Percentiles rank a stretch among this genome's conserved stretches.
These are phyloP conservation scores for Periophthalmus modestus DNA, from an alignment of 2,113 vertebrate genomes.

Conservation along the genomic window DNA sequence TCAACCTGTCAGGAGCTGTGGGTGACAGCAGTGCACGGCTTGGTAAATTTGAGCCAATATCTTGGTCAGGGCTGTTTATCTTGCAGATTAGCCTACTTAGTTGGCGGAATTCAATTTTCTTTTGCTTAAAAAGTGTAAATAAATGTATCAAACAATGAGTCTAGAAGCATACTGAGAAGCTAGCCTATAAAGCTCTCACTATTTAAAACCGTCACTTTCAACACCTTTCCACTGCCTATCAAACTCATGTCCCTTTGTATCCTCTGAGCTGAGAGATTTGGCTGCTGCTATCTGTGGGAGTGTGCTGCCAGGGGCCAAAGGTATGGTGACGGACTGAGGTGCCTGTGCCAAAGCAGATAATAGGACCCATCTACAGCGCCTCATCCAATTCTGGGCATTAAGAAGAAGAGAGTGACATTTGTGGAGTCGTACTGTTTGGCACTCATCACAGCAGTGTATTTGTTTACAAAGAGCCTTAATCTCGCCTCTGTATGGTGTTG, in stretches of 20 bases:
- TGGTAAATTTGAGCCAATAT: too few relatives aligned
- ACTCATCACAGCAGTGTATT: not conserved
- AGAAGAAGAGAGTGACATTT: not conserved
- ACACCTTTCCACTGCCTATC: not conserved
- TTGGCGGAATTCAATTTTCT: too few relatives aligned
- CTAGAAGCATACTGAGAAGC: not conserved
- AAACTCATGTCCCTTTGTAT: slow-evolving; percentile 6
- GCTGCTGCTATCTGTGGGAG: slow-evolving; percentile 27
- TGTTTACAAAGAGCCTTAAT: not conserved
- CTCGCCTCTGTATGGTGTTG: not conserved
- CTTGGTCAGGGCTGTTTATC: too few relatives aligned
- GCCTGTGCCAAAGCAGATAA: slow-evolving; percentile 43
- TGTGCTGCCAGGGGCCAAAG: slow-evolving; percentile 34
- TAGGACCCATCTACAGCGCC: slow-evolving; percentile 32
- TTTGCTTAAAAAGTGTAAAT: not conserved
- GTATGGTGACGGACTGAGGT: slow-evolving; percentile 31
- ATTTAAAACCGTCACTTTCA: not conserved
- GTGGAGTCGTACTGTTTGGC: not conserved
- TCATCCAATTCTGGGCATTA: slow-evolving; percentile 12
- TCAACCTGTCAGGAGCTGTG: too few relatives aligned
- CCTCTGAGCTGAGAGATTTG: slow-evolving; percentile 32
- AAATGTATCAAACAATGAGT: not conserved
- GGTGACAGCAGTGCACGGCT: too few relatives aligned
- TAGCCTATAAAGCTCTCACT: not conserved
- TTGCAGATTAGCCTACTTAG: too few relatives aligned